Evolutionary conservation across 2,797 vertebrate species (phyloP).

Genomic region (Eulemur mongoz): DNA sequence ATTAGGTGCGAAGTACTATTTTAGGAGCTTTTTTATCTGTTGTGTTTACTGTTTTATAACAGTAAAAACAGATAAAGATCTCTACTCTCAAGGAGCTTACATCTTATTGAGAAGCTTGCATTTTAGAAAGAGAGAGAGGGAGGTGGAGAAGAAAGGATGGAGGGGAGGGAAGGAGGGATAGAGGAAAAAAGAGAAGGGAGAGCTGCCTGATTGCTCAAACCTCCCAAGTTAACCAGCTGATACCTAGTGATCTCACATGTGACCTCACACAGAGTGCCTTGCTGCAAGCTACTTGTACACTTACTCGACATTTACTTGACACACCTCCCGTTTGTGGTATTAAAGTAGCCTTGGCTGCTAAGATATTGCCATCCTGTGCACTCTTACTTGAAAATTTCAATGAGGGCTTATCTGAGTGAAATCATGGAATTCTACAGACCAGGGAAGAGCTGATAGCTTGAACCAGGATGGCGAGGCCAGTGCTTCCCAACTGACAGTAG

Average conservation of each 20-base stretch:
- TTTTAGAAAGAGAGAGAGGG: neutral
- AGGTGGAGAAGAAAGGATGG: neutral
- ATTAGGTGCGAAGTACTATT: conserved; percentile 5
- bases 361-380: neutral
- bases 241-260: neutral
- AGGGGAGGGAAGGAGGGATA: neutral
- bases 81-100: neutral
- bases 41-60: neutral
- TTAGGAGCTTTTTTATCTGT: neutral
- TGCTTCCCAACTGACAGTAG: neutral
- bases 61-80: neutral
- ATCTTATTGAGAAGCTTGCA: neutral
- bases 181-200: neutral
- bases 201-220: neutral
- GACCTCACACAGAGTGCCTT: neutral
- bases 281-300: neutral
- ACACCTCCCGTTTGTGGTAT: neutral
- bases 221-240: neutral
- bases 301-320: neutral
- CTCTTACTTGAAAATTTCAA: neutral
- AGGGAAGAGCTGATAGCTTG: neutral
- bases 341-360: neutral
- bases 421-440: neutral
- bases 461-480: neutral
- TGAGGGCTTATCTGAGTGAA: neutral